phyloP scores from a whole-genome alignment of 2,888 invertebrate species.

The Synergus gifuensis region DNA sequence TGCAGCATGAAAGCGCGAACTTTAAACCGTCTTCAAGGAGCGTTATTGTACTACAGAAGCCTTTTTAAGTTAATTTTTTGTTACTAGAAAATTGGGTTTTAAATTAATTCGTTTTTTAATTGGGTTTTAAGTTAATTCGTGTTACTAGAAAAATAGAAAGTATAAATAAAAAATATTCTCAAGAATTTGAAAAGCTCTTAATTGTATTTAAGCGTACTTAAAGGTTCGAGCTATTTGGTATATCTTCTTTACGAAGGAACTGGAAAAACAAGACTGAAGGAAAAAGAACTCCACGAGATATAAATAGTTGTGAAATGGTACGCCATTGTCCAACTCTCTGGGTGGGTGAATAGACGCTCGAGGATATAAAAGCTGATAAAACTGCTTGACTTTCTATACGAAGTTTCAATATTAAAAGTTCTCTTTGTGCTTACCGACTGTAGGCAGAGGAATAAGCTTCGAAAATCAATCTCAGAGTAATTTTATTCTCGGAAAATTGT shows the following conservation, averaged over 20 bases:
- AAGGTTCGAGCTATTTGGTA: background rate
- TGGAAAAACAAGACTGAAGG: constrained; percentile 20
- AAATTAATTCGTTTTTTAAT: too few relatives aligned
- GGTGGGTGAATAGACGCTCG: constrained; percentile 23
- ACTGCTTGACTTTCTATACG: constrained; percentile 24
- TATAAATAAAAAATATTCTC: too few relatives aligned
- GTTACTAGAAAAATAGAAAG: background rate
- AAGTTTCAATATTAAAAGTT: constrained; percentile 36
- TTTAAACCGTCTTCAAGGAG: background rate
- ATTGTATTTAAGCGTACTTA: background rate
- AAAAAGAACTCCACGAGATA: constrained; percentile 22
- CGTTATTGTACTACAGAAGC: background rate
- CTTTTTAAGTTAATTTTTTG: too few relatives aligned
- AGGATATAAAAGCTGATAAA: background rate
- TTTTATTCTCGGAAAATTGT: background rate
- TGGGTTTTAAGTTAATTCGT: too few relatives aligned
- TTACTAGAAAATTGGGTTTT: too few relatives aligned
- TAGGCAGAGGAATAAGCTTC: background rate
- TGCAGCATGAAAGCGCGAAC: background rate
- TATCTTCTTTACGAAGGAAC: background rate
- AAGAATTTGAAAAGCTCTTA: background rate
- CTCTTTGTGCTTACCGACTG: background rate
- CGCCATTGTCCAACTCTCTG: constrained; percentile 15
- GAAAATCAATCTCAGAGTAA: background rate
- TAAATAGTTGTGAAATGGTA: constrained; percentile 24